These are phyloP conservation scores for Dysmachus trigonus DNA, from an alignment of 2,888 invertebrate genomes.

Conservation along the genomic window DNA sequence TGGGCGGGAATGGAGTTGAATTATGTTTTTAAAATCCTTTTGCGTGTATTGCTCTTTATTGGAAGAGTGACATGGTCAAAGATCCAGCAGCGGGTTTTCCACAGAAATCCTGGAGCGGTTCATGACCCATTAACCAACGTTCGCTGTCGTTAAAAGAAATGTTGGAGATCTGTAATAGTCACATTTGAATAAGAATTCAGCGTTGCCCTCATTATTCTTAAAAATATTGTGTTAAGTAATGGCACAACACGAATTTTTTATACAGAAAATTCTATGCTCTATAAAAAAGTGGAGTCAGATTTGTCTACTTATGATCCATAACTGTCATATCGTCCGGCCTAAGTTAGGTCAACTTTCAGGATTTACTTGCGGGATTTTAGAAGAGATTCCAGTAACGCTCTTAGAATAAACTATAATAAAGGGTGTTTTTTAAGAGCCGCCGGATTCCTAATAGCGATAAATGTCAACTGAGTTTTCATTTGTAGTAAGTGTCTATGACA, in stretches of 20 bases:
- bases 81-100: not conserved
- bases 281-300: not conserved
- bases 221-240: too few species aligned
- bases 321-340: not conserved
- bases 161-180: not conserved
- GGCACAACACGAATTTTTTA: too few species aligned
- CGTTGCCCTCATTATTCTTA: not conserved
- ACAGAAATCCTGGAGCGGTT: not conserved
- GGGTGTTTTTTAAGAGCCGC: too few species aligned
- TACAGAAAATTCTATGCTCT: not conserved
- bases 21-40: not conserved
- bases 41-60: not conserved
- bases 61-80: not conserved
- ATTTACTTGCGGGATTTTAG: not conserved
- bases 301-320: not conserved
- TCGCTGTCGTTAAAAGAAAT: not conserved
- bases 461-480: too few species aligned
- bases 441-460: too few species aligned
- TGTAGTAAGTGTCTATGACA: too few species aligned
- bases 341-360: not conserved
- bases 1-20: not conserved
- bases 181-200: not conserved
- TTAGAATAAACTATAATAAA: too few species aligned
- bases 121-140: not conserved
- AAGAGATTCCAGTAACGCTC: too few species aligned